phyloP scores from a whole-genome alignment of 2,113 vertebrate species.

The Arothron firmamentum region DNA sequence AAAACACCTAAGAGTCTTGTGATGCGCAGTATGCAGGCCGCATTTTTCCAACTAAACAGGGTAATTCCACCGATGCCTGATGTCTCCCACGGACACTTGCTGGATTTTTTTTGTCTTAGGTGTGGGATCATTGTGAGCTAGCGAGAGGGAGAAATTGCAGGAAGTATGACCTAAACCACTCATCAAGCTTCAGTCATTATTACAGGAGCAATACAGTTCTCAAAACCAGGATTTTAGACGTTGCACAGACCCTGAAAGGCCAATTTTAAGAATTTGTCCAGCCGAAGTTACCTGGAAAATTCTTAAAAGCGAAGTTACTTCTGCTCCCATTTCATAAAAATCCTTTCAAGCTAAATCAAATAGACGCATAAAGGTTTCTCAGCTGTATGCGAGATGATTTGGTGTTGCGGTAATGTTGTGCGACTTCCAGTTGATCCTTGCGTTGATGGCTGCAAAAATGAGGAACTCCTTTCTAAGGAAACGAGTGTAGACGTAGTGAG shows the following conservation, averaged over 20 bases:
- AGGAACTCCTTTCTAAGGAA: constrained; percentile 56
- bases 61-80: constrained; percentile 49
- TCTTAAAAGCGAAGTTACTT: no score
- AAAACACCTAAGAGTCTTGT: constrained; percentile 61
- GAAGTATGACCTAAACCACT: no score
- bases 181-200: no score
- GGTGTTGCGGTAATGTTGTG: not conserved
- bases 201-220: no score
- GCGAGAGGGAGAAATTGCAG: no score
- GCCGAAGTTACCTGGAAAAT: no score
- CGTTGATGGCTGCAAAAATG: constrained; percentile 21
- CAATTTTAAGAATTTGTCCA: no score
- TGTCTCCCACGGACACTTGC: constrained; percentile 6
- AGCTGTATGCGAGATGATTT: not conserved
- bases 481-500: constrained; percentile 12
- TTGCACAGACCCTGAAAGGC: no score
- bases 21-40: constrained; percentile 17
- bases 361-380: no score
- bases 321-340: no score
- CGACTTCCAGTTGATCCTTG: constrained; percentile 2
- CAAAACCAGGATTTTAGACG: no score
- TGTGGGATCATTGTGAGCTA: not conserved
- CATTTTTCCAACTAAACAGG: constrained; percentile 26
- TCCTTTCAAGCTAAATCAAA: no score
- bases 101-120: constrained; percentile 20